Evolutionary conservation across 1,140 invertebrate genomes (phyloP), one percentile per base, ranked within the genome.

Genomic region (Drosophila teissieri): DNA sequence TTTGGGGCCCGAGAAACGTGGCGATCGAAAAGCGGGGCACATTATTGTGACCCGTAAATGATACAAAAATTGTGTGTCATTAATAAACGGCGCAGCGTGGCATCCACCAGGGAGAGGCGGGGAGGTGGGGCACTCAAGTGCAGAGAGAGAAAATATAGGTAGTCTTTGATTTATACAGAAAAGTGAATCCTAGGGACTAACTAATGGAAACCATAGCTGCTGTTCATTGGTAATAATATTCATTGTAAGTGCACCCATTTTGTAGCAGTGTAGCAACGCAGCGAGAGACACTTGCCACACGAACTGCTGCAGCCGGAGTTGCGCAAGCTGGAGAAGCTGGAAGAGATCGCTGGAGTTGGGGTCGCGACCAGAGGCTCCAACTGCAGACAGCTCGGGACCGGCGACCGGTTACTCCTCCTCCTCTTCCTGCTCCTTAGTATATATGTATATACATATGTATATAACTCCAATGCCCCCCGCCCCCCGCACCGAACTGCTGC

Each of bases 1-100:
- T 42, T 34, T 17, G 48, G 15, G 17, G 34, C 34, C 27, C 53
- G 24, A 68, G 62, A 74, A 69, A 42, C 44, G 49, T 31, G 36
- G 56, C 56, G 37, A 36, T 63, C 61, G 73, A 70, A 61, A 27
- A 69, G 76, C 46, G 44, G 76, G 49, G 58, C 75, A 83, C 78
- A 84, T 90, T 89, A 90, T 90, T 91, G 81, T 88, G 86, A 90
- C 86, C 88, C 86, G 86, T 90, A 90, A 90, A 90, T 90, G 86
- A 90, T 90, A 90, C 82, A 90, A 88, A 86, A 90, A 90, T 88
- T 90, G 86, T 90, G 79, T 76, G 79, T 90, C 86, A 90, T 90
- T 90, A 90, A 90, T 90, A 90, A 90, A 75, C 79, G 57, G 63
- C 83, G 77, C 83, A 86, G 83, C 84, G 51, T 86, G 83, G 60